Percentiles rank a stretch among this genome's conserved stretches.
These are phyloP conservation scores for Mycetomoellerius zeteki DNA, from an alignment of 1,140 invertebrate species.

Conservation along the genomic window DNA sequence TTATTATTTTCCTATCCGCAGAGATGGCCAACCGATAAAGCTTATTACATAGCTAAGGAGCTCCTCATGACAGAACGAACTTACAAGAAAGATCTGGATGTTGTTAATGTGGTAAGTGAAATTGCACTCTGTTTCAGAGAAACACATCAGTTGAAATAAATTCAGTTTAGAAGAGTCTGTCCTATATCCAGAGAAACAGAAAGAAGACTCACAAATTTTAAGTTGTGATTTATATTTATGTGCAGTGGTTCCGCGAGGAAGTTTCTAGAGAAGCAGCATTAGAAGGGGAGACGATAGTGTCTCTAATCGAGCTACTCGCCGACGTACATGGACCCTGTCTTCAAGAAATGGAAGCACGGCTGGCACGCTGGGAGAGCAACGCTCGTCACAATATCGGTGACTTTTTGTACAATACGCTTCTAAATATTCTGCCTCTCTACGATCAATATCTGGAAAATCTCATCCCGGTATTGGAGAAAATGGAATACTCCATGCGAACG, in stretches of 20 bases:
- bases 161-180: neutral
- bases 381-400: slow-evolving; percentile 89
- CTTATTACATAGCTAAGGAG: slow-evolving; percentile 97
- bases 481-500: slow-evolving; percentile 91
- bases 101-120: slow-evolving; percentile 93
- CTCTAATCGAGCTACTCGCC: slow-evolving; percentile 89
- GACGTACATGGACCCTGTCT: slow-evolving; percentile 90
- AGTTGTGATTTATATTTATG: slow-evolving; percentile 68
- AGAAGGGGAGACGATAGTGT: slow-evolving; percentile 88
- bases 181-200: neutral
- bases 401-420: slow-evolving; percentile 86
- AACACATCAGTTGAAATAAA: neutral
- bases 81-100: slow-evolving; percentile 97
- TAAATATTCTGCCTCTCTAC: slow-evolving; percentile 90
- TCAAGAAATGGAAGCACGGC: slow-evolving; percentile 90
- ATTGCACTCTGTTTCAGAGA: neutral
- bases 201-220: neutral
- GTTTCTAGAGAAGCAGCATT: slow-evolving; percentile 89
- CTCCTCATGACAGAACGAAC: slow-evolving; percentile 98
- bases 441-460: slow-evolving; percentile 93
- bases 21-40: slow-evolving; percentile 92
- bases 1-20: slow-evolving; percentile 80
- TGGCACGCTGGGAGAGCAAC: slow-evolving; percentile 89
- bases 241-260: slow-evolving; percentile 91
- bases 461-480: slow-evolving; percentile 91